These are phyloP conservation scores for Thecophora atra DNA, from an alignment of 2,888 invertebrate species.

Conservation along the genomic window DNA sequence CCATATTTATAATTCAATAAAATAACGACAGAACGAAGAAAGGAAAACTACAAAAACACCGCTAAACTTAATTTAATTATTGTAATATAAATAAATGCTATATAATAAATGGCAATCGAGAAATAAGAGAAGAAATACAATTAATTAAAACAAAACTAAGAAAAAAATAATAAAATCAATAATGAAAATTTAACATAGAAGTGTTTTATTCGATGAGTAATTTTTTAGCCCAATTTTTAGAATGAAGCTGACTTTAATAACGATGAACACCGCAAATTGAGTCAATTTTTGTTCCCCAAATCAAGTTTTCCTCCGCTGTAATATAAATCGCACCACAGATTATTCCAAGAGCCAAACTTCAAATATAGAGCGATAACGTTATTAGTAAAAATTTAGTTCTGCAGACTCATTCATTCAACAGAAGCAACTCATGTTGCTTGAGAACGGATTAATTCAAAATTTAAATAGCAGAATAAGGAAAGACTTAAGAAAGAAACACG, in stretches of 20 bases:
- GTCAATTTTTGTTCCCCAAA: too few relatives aligned
- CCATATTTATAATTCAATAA: conserved; percentile 61
- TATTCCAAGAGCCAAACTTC: neutral
- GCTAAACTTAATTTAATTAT: conserved; percentile 31
- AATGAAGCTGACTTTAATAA: too few relatives aligned
- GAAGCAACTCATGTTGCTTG: neutral
- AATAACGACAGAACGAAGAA: conserved; percentile 27
- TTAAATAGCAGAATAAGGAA: conserved; percentile 1
- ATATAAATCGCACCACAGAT: too few relatives aligned
- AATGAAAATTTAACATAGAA: conserved; percentile 23
- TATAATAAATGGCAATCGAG: conserved; percentile 59
- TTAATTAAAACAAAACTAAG: conserved; percentile 36
- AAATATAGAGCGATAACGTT: neutral
- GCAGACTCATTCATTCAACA: neutral
- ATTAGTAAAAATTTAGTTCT: neutral
- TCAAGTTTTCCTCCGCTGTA: too few relatives aligned
- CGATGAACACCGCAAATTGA: too few relatives aligned
- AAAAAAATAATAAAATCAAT: conserved; percentile 47
- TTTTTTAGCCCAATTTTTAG: too few relatives aligned
- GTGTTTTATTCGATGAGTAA: conserved; percentile 12
- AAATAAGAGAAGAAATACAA: conserved; percentile 44
- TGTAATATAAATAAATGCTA: conserved; percentile 42
- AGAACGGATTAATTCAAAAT: too few relatives aligned
- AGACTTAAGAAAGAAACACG: conserved; percentile 21
- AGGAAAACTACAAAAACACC: conserved; percentile 38